A percentile compares a stretch with the other conserved stretches of the same genome.
These are phyloP conservation scores for Schizopygopsis pylzovi DNA, from an alignment of 2,797 vertebrate genomes.

Conservation along the genomic window DNA sequence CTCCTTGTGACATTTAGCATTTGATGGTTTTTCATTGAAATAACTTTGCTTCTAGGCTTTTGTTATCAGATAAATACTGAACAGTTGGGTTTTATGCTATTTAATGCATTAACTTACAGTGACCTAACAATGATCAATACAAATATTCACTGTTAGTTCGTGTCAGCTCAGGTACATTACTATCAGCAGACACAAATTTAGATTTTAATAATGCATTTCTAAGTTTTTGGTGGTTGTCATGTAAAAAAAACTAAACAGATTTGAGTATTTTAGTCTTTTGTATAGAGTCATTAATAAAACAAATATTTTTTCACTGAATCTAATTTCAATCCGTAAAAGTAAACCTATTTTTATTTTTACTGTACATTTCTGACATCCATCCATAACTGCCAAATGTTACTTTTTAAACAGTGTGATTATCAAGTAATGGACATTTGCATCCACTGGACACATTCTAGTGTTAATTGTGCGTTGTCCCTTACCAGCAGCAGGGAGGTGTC, in stretches of 20 bases:
- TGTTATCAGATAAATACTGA: background rate
- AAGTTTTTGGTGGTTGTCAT: background rate
- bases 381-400: background rate
- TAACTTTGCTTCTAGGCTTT: background rate
- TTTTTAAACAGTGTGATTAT: background rate
- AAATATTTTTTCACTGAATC: background rate
- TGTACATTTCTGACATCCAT: background rate
- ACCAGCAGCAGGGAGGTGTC: constrained; percentile 28
- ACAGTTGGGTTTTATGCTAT: background rate
- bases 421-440: background rate
- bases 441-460: background rate
- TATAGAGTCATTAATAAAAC: background rate
- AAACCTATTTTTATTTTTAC: background rate
- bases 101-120: background rate
- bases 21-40: too few relatives aligned
- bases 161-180: background rate
- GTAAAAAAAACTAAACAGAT: background rate
- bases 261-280: background rate
- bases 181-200: background rate
- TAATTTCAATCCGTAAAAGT: background rate
- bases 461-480: constrained; percentile 14
- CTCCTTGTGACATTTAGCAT: too few relatives aligned
- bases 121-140: too few relatives aligned
- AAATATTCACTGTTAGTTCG: background rate
- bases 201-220: background rate